These are phyloP conservation scores for Oryzias javanicus DNA, from an alignment of 2,113 vertebrate species.

Conservation along the genomic window DNA sequence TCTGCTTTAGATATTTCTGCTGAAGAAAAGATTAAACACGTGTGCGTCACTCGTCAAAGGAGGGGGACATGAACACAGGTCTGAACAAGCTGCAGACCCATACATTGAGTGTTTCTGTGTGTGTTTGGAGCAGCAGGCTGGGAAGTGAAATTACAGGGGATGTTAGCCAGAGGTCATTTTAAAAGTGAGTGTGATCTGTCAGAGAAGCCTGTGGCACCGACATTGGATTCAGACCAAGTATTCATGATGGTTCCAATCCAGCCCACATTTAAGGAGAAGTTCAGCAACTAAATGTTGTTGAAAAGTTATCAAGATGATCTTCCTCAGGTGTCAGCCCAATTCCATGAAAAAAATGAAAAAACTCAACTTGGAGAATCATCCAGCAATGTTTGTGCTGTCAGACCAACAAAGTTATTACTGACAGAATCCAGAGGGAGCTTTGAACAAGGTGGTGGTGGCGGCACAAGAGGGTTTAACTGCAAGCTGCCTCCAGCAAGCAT, in stretches of 20 bases:
- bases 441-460: no score
- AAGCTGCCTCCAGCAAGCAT: no score
- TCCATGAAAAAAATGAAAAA: no score
- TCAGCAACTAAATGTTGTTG: no score
- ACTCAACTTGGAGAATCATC: no score
- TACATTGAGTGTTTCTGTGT: constrained; percentile 44
- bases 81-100: constrained; percentile 65
- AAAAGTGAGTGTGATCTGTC: constrained; percentile 53
- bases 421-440: no score
- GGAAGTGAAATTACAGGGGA: constrained; percentile 60
- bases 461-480: no score
- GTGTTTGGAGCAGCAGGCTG: background rate
- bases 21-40: constrained; percentile 72
- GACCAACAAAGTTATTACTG: no score
- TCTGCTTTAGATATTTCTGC: constrained; percentile 57
- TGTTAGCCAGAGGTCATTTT: constrained; percentile 55
- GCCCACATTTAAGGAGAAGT: background rate
- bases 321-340: no score
- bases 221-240: constrained; percentile 20
- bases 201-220: constrained; percentile 31
- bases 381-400: no score
- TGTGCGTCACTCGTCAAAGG: constrained; percentile 57
- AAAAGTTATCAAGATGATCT: no score
- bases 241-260: constrained; percentile 21
- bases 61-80: constrained; percentile 62